These are phyloP conservation scores for Hesperophylax magnus DNA, from an alignment of 1,140 invertebrate genomes.

Conservation along the genomic window DNA sequence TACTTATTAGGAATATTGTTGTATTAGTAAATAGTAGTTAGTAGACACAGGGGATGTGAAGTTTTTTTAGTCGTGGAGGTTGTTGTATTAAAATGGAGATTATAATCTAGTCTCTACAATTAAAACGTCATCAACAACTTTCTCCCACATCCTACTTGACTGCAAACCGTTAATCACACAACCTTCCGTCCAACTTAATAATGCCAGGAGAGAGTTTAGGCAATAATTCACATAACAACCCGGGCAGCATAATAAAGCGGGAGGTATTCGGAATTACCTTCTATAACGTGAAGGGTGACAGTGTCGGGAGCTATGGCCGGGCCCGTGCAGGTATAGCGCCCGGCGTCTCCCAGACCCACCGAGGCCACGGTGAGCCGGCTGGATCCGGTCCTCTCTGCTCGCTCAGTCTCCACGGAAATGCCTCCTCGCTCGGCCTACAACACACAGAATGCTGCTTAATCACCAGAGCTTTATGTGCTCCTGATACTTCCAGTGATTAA, in stretches of 20 bases:
- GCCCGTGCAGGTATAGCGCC: constrained; percentile 61
- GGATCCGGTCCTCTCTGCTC: constrained; percentile 60
- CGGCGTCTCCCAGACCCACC: constrained; percentile 59
- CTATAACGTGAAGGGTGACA: constrained; percentile 50
- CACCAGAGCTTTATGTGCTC: constrained; percentile 29
- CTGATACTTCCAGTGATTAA: constrained; percentile 20
- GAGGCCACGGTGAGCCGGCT: constrained; percentile 64
- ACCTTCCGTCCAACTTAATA: constrained; percentile 36
- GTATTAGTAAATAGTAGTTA: too few relatives aligned
- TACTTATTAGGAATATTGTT: too few relatives aligned
- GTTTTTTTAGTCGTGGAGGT: neutral
- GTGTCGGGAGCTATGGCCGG: constrained; percentile 54
- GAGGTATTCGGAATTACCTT: constrained; percentile 52
- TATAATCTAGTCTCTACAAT: neutral
- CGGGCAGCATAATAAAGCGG: constrained; percentile 36
- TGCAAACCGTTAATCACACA: constrained; percentile 25
- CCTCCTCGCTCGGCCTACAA: constrained; percentile 61
- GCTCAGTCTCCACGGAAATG: constrained; percentile 64
- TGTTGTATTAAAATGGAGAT: neutral
- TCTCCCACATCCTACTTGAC: constrained; percentile 2
- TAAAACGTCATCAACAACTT: constrained; percentile 2
- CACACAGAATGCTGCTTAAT: constrained; percentile 15
- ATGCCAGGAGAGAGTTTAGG: constrained; percentile 35
- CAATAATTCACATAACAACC: constrained; percentile 42
- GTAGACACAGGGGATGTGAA: too few relatives aligned